Conservation (phyloP, 2,797 vertebrate genomes). For the Ceryle rudis region DNA sequence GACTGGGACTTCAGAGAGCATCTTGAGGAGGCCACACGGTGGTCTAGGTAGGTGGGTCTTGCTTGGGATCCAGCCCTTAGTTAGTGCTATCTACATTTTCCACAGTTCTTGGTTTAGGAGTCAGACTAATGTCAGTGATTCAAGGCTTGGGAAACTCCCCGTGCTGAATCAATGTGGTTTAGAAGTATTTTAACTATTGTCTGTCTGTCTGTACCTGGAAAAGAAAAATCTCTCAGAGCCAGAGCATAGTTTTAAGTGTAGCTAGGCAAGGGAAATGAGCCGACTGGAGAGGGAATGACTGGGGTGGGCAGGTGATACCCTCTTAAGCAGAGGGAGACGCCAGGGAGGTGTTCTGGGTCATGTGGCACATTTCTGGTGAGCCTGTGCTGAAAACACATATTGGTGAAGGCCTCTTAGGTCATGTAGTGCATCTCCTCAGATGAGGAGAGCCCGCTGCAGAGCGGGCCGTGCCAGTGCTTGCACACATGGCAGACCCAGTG, state of each 20-base stretch:
- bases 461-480: constrained; percentile 1
- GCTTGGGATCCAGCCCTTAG: not conserved
- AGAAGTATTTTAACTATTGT: not conserved
- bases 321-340: not conserved
- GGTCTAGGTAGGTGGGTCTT: not conserved
- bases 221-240: not conserved
- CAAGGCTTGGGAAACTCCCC: constrained; percentile 18
- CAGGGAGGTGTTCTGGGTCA: not conserved
- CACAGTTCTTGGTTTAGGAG: not conserved
- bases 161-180: not conserved
- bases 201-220: not conserved
- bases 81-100: not conserved
- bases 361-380: not conserved
- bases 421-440: not conserved
- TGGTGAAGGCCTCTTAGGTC: not conserved
- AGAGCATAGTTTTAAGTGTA: not conserved
- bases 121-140: constrained; percentile 3
- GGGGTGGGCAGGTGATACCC: not conserved
- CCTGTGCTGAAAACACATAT: not conserved
- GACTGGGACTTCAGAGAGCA: not conserved
- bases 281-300: not conserved
- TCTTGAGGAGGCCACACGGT: not conserved
- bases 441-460: constrained; percentile 13
- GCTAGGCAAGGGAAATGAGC: not conserved
- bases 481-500: constrained; percentile 34